These are phyloP conservation scores for Bos indicus DNA, from an alignment of 2,113 vertebrate genomes.

Conservation along the genomic window DNA sequence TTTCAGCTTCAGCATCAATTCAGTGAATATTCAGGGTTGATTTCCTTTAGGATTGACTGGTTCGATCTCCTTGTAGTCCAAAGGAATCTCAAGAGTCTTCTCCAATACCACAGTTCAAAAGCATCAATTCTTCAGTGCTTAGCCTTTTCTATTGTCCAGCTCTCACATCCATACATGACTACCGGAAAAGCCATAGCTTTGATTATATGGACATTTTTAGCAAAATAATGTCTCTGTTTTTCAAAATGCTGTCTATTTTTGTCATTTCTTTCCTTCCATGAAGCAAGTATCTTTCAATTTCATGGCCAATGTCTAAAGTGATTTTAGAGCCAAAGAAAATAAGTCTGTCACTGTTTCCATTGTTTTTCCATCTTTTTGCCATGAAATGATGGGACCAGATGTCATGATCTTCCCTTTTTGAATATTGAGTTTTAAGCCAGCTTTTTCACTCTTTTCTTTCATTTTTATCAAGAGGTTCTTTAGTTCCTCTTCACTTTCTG, in stretches of 20 bases:
- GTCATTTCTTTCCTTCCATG: not conserved
- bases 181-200: not conserved
- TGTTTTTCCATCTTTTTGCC: not conserved
- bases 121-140: not conserved
- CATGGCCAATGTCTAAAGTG: not conserved
- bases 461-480: not conserved
- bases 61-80: not conserved
- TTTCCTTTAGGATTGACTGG: not conserved
- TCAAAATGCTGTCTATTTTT: not conserved
- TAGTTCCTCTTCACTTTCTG: not conserved
- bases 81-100: not conserved
- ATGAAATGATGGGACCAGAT: not conserved
- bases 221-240: not conserved
- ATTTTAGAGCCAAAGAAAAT: not conserved
- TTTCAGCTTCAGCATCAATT: not conserved
- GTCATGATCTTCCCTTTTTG: not conserved
- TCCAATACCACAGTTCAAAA: not conserved
- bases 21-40: not conserved
- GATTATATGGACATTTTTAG: not conserved
- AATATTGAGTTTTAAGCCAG: not conserved
- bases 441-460: not conserved
- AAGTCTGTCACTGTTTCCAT: not conserved
- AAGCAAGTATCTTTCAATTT: not conserved
- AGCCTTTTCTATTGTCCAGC: not conserved
- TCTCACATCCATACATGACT: not conserved